phyloP scores from a whole-genome alignment of 2,113 vertebrate genomes.

The Bothrops jararaca region DNA sequence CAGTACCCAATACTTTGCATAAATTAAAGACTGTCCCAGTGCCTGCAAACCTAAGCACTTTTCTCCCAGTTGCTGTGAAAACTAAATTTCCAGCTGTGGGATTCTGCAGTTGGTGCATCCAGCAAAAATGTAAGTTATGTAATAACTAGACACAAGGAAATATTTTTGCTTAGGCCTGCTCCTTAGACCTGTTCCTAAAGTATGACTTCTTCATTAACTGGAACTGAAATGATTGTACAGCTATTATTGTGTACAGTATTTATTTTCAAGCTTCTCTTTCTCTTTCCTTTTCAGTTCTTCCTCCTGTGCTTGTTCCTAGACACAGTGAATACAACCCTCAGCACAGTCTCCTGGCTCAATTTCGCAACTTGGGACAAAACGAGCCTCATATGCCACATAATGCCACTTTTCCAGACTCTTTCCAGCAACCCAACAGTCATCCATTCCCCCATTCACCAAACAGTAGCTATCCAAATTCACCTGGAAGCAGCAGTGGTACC shows the following conservation, averaged over 20 bases:
- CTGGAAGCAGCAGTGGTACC: constrained; percentile 89
- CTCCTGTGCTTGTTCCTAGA: constrained; percentile 94
- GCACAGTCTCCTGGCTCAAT: constrained; percentile 94
- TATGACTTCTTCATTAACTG: constrained; percentile 15
- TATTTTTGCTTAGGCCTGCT: constrained; percentile 40
- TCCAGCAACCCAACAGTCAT: constrained; percentile 80
- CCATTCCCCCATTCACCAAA: constrained; percentile 80
- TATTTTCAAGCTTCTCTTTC: constrained; percentile 10
- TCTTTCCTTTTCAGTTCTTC: constrained; percentile 78
- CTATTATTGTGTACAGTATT: not conserved
- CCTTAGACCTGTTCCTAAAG: not conserved
- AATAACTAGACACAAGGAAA: constrained; percentile 10
- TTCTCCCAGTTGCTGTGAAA: constrained; percentile 23
- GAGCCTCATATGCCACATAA: constrained; percentile 98
- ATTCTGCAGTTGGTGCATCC: not conserved
- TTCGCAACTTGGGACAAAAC: constrained; percentile 90
- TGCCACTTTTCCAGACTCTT: constrained; percentile 92
- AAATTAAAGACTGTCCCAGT: not conserved
- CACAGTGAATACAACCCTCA: constrained; percentile 99
- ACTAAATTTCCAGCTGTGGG: not conserved
- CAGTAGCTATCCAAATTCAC: constrained; percentile 93
- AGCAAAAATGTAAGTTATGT: not conserved
- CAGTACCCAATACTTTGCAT: not conserved
- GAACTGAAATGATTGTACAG: not conserved
- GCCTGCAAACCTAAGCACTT: not conserved